Evolutionary conservation across 2,888 invertebrate genomes (phyloP).

Genomic region (Agrotis ipsilon): DNA sequence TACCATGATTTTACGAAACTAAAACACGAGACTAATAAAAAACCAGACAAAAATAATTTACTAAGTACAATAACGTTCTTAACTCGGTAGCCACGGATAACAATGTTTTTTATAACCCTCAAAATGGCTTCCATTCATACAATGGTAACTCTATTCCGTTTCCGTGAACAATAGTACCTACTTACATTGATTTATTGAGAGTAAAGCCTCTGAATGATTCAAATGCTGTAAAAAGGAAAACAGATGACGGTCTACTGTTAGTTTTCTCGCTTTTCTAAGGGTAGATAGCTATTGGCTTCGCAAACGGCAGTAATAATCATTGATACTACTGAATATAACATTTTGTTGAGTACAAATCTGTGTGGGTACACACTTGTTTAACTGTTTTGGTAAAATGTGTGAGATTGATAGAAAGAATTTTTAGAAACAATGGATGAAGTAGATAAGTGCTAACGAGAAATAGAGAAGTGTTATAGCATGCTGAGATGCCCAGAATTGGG

Average conservation of each 20-base stretch:
- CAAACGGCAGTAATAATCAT: slow-evolving; percentile 13
- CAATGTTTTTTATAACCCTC: slow-evolving; percentile 54
- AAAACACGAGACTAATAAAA: slow-evolving; percentile 26
- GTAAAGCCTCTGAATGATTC: slow-evolving; percentile 52
- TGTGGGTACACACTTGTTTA: not conserved
- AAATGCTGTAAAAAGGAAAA: slow-evolving; percentile 53
- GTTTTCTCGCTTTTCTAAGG: slow-evolving; percentile 32
- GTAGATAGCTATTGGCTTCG: slow-evolving; percentile 16
- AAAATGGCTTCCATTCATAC: slow-evolving; percentile 52
- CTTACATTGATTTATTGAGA: slow-evolving; percentile 54
- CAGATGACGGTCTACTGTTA: slow-evolving; percentile 44
- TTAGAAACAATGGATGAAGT: no score
- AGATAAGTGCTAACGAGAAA: no score
- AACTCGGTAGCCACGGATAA: slow-evolving; percentile 29
- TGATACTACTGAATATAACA: slow-evolving; percentile 11
- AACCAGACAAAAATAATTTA: slow-evolving; percentile 28
- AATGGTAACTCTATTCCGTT: slow-evolving; percentile 46
- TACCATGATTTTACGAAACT: slow-evolving; percentile 21
- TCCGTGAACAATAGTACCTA: slow-evolving; percentile 40
- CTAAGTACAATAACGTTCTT: slow-evolving; percentile 18
- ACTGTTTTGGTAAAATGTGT: not conserved
- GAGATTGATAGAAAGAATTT: not conserved
- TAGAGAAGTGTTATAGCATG: no score
- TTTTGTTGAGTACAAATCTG: not conserved
- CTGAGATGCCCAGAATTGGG: no score